Conservation (phyloP, 2,113 vertebrate genomes). For the Empidonax alnorum region DNA sequence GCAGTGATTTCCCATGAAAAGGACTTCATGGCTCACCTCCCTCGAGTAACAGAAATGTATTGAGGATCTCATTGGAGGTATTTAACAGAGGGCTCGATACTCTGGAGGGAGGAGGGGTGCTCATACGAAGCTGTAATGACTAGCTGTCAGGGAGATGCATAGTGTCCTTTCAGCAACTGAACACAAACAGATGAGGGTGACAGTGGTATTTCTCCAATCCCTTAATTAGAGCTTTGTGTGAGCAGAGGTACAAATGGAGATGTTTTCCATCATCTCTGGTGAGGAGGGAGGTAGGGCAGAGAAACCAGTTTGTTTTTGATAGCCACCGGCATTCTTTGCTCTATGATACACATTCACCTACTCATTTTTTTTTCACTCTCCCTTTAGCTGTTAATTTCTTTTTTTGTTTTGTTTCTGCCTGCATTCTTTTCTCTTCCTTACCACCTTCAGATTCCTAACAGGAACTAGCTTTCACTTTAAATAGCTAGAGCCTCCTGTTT, state of each 20-base stretch:
- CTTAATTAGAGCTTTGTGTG: constrained; percentile 78
- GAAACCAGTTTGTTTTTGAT: constrained; percentile 10
- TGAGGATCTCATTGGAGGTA: not conserved
- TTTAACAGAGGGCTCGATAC: constrained; percentile 25
- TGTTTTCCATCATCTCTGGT: constrained; percentile 63
- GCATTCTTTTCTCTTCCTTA: not conserved
- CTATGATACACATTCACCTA: not conserved
- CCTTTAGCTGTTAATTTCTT: not conserved
- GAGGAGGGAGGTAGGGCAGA: constrained; percentile 6
- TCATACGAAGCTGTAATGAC: constrained; percentile 74
- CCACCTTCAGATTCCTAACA: not conserved
- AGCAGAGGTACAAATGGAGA: constrained; percentile 57
- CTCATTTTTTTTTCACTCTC: not conserved
- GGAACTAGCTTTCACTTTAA: not conserved
- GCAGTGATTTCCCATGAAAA: not conserved
- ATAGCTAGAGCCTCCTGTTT: not conserved
- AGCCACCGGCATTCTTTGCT: not conserved
- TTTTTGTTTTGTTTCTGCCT: not conserved
- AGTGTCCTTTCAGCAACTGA: constrained; percentile 75
- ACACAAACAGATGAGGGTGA: constrained; percentile 74
- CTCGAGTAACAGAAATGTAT: not conserved
- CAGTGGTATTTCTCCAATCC: constrained; percentile 74
- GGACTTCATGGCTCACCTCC: not conserved
- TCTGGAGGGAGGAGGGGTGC: constrained; percentile 57
- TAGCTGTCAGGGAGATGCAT: constrained; percentile 81